phyloP scores from a whole-genome alignment of 2,888 invertebrate genomes.

The Apamea crenata region DNA sequence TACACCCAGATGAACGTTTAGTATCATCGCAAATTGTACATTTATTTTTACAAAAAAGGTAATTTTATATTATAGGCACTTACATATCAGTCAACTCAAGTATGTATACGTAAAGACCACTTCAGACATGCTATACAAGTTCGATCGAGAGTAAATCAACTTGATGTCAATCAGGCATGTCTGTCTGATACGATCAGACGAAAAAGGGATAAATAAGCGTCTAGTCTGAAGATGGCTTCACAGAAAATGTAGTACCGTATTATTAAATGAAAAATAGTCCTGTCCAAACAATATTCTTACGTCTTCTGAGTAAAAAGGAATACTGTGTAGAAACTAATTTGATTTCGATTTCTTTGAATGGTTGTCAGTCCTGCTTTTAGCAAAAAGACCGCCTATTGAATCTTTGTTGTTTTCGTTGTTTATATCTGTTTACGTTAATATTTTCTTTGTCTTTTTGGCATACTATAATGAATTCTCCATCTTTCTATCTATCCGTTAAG shows the following conservation, averaged over 20 bases:
- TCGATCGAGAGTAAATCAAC: slow-evolving; percentile 48
- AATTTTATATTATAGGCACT: neutral
- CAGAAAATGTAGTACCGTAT: slow-evolving; percentile 10
- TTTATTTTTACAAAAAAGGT: neutral
- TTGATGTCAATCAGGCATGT: slow-evolving; percentile 58
- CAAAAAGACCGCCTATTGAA: neutral
- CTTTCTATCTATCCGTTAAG: neutral
- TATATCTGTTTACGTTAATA: neutral
- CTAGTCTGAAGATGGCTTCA: slow-evolving; percentile 31
- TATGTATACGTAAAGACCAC: slow-evolving; percentile 29
- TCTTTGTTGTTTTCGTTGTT: no score
- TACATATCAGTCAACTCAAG: neutral
- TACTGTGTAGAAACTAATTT: slow-evolving; percentile 22
- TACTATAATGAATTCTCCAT: neutral
- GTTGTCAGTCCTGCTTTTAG: neutral
- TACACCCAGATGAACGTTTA: no score
- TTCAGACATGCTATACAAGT: slow-evolving; percentile 40
- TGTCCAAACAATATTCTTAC: slow-evolving; percentile 26
- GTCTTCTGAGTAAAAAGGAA: slow-evolving; percentile 3
- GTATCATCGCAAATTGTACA: no score
- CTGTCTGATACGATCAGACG: slow-evolving; percentile 47
- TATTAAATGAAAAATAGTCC: slow-evolving; percentile 21
- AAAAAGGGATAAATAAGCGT: slow-evolving; percentile 54
- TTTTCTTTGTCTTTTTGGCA: neutral
- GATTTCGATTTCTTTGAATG: slow-evolving; percentile 6